These are phyloP conservation scores for Solenopsis fugax DNA, from an alignment of 1,140 invertebrate genomes.

Conservation along the genomic window DNA sequence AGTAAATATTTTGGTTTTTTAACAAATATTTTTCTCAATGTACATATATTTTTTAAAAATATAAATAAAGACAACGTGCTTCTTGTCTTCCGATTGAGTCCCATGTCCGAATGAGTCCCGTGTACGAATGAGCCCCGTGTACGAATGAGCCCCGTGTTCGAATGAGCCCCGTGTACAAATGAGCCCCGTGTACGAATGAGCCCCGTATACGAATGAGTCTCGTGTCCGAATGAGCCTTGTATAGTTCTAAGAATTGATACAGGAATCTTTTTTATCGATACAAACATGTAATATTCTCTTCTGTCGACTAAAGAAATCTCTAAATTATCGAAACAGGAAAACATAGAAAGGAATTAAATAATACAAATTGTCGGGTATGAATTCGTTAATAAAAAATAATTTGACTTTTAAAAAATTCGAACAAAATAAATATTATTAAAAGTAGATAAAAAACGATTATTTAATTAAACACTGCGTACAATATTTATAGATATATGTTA, in stretches of 20 bases:
- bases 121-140: no score
- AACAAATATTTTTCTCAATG: no score
- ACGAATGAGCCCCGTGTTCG: no score
- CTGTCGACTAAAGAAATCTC: neutral
- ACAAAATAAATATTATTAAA: neutral
- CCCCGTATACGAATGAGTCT: no score
- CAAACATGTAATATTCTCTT: neutral
- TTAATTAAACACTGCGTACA: neutral
- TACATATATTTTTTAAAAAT: neutral
- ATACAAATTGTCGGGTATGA: neutral
- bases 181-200: no score
- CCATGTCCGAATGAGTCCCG: no score
- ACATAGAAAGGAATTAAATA: neutral
- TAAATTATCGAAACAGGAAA: conserved; percentile 5
- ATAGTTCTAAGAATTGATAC: neutral
- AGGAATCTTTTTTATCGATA: conserved; percentile 30
- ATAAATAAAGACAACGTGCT: neutral
- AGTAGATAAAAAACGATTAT: neutral
- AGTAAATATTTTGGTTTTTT: no score
- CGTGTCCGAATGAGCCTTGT: no score
- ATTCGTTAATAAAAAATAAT: neutral
- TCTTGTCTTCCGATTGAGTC: neutral
- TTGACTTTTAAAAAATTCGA: neutral
- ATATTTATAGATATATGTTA: neutral
- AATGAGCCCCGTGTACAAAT: no score